A percentile compares a stretch with the other conserved stretches of the same genome.
phyloP scores from a whole-genome alignment of 2,797 vertebrate genomes.

The Prionace glauca region DNA sequence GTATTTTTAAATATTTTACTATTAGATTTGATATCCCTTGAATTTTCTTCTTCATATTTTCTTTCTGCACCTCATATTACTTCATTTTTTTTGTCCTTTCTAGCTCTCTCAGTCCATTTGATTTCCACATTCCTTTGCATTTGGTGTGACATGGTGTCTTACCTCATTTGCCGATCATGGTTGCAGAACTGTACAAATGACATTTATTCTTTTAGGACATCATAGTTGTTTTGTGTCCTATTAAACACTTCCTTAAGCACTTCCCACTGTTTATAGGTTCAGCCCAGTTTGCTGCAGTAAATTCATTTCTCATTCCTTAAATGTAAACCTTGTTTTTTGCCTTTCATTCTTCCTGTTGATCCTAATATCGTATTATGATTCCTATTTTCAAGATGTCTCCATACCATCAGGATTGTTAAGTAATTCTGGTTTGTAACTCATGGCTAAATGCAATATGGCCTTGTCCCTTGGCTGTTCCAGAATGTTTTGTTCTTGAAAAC shows the following conservation, averaged over 20 bases:
- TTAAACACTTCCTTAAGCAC: not conserved
- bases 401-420: not conserved
- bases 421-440: not conserved
- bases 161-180: not conserved
- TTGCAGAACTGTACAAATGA: not conserved
- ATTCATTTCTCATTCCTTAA: not conserved
- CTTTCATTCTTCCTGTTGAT: not conserved
- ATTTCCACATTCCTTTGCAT: not conserved
- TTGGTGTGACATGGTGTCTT: not conserved
- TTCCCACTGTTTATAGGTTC: not conserved
- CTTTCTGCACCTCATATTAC: too few relatives aligned
- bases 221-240: not conserved
- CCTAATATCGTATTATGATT: not conserved
- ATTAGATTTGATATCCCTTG: too few relatives aligned
- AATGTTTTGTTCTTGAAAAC: not conserved
- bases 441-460: not conserved
- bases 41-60: too few relatives aligned
- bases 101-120: not conserved
- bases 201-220: not conserved
- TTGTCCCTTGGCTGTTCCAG: not conserved
- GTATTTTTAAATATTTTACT: too few relatives aligned
- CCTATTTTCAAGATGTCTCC: not conserved
- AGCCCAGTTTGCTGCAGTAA: not conserved
- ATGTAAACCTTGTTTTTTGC: not conserved
- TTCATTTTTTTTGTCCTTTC: not conserved